These are phyloP conservation scores for Adelges cooleyi DNA, from an alignment of 1,140 invertebrate genomes.

Conservation along the genomic window DNA sequence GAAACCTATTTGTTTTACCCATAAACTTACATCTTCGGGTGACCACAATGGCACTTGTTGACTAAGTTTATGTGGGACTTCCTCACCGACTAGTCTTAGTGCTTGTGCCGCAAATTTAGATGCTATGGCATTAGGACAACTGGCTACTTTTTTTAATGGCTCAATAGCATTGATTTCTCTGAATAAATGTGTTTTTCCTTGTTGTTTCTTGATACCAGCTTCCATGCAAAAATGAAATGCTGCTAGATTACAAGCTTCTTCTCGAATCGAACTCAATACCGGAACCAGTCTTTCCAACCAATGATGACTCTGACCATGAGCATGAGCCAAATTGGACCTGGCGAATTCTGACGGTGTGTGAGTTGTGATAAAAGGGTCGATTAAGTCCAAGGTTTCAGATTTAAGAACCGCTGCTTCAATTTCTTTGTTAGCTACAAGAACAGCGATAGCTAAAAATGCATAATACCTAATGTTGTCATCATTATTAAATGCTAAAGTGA, in stretches of 20 bases:
- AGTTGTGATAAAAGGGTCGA: constrained; percentile 89
- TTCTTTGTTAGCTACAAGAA: constrained; percentile 94
- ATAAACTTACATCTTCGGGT: constrained; percentile 88
- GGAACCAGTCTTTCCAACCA: constrained; percentile 90
- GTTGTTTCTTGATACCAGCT: constrained; percentile 92
- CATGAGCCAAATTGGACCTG: constrained; percentile 77
- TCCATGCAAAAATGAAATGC: constrained; percentile 99
- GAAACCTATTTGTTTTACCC: constrained; percentile 96
- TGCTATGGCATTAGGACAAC: constrained; percentile 93
- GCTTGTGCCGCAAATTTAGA: constrained; percentile 96
- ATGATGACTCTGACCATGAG: constrained; percentile 90
- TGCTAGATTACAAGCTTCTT: constrained; percentile 90
- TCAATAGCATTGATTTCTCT: constrained; percentile 90
- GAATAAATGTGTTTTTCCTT: constrained; percentile 89
- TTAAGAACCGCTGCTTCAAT: constrained; percentile 91
- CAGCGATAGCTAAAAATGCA: constrained; percentile 92
- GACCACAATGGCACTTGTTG: constrained; percentile 98
- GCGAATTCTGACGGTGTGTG: constrained; percentile 94
- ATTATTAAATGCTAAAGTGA: constrained; percentile 89
- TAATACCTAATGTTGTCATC: constrained; percentile 98
- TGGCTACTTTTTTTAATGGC: constrained; percentile 89
- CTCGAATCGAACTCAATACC: constrained; percentile 86
- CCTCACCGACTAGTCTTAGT: constrained; percentile 86
- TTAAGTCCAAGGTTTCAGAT: constrained; percentile 86
- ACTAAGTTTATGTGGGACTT: constrained; percentile 91